phyloP scores from a whole-genome alignment of 2,113 vertebrate genomes.

The Callipepla squamata region DNA sequence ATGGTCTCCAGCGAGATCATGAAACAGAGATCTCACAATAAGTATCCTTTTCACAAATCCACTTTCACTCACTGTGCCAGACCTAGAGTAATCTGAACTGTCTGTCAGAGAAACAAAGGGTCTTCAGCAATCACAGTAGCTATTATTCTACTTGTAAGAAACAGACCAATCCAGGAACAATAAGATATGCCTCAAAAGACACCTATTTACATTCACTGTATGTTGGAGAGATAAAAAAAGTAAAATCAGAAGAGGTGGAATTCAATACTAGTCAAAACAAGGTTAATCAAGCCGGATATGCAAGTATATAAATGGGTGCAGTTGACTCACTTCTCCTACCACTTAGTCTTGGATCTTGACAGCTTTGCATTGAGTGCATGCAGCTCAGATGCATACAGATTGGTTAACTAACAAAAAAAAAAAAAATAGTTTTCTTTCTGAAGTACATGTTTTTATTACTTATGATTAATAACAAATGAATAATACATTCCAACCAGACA shows the following conservation, averaged over 20 bases:
- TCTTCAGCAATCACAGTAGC: background rate
- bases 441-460: background rate
- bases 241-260: background rate
- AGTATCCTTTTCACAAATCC: background rate
- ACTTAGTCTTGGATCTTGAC: background rate
- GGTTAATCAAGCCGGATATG: background rate
- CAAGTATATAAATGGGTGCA: background rate
- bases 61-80: background rate
- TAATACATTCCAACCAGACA: background rate
- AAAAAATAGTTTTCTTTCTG: background rate
- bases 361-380: background rate
- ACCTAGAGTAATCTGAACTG: background rate
- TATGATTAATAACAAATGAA: background rate
- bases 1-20: background rate
- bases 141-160: background rate
- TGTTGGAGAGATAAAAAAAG: background rate
- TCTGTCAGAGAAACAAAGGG: background rate
- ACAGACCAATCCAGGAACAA: background rate
- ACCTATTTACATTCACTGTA: background rate
- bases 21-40: background rate
- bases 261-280: background rate
- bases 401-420: background rate
- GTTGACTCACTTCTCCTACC: background rate
- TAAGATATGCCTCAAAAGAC: background rate
- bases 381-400: background rate